Evolutionary conservation across 2,888 invertebrate species (phyloP).

Genomic region (Agrochola lychnidis): DNA sequence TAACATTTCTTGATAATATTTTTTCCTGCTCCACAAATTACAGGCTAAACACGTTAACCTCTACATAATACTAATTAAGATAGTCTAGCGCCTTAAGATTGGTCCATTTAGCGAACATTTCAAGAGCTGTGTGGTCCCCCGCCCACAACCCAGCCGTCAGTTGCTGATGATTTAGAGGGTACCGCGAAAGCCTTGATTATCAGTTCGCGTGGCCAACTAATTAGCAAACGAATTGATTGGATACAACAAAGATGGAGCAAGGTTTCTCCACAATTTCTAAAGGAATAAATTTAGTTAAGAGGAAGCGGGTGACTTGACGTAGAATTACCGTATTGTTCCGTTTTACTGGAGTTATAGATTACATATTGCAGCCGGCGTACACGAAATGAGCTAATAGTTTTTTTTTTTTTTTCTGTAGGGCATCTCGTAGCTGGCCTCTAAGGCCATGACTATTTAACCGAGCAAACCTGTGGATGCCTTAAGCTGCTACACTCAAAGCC

Average conservation of each 20-base stretch:
- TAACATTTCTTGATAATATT: not conserved
- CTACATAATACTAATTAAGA: slow-evolving; percentile 54
- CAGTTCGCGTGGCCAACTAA: slow-evolving; percentile 63
- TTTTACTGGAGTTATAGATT: slow-evolving; percentile 1
- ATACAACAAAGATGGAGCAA: slow-evolving; percentile 51
- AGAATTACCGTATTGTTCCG: slow-evolving; percentile 30
- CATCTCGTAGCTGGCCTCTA: too few species aligned
- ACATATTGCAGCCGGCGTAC: slow-evolving; percentile 9
- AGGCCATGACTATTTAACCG: too few species aligned
- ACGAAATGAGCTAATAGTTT: not conserved
- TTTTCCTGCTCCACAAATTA: slow-evolving; percentile 33
- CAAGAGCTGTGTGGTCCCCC: slow-evolving; percentile 65
- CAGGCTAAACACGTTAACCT: slow-evolving; percentile 29
- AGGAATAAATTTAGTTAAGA: slow-evolving; percentile 51
- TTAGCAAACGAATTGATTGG: slow-evolving; percentile 64
- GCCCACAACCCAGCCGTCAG: slow-evolving; percentile 57
- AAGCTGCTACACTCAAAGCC: too few species aligned
- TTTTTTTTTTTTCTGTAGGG: too few species aligned
- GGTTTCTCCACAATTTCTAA: slow-evolving; percentile 63
- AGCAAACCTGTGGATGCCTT: too few species aligned
- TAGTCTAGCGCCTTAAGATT: slow-evolving; percentile 36
- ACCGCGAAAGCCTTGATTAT: slow-evolving; percentile 62
- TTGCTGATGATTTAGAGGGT: slow-evolving; percentile 61
- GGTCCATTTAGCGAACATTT: slow-evolving; percentile 43
- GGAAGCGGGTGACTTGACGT: slow-evolving; percentile 33